Evolutionary conservation across 1,140 invertebrate species (phyloP).

Genomic region (Lordiphosa stackelbergi): DNA sequence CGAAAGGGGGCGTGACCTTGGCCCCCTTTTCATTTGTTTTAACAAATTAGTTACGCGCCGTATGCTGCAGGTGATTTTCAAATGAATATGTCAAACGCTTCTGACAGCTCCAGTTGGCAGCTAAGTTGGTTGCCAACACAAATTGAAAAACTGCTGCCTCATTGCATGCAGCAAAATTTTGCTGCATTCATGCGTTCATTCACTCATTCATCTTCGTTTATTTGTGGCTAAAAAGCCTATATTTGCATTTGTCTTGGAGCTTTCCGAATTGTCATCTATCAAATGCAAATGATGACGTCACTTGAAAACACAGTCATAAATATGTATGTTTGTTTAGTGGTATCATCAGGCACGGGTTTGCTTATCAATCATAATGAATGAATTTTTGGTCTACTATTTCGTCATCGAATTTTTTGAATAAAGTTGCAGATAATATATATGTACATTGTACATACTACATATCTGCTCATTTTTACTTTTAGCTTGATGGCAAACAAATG

Average conservation of each 20-base stretch:
- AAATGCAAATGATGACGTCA: conserved; percentile 54
- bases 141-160: conserved; percentile 34
- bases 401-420: conserved; percentile 1
- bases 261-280: conserved; percentile 61
- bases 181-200: conserved; percentile 9
- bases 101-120: conserved; percentile 39
- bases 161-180: conserved; percentile 8
- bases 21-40: conserved; percentile 26
- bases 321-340: conserved; percentile 25
- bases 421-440: background rate
- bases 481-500: conserved; percentile 58
- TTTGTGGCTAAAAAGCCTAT: conserved; percentile 9
- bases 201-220: conserved; percentile 62
- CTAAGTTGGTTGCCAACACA: conserved; percentile 1
- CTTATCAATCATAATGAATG: conserved; percentile 51
- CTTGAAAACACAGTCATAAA: conserved; percentile 19
- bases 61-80: conserved; percentile 57
- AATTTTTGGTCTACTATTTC: conserved; percentile 13
- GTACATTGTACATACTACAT: background rate
- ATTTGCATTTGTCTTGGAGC: conserved; percentile 55
- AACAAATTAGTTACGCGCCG: conserved; percentile 63
- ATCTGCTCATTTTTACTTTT: conserved; percentile 27
- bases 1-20: conserved; percentile 10
- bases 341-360: background rate
- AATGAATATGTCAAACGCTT: conserved; percentile 50